phyloP scores from a whole-genome alignment of 2,888 invertebrate genomes.

The Himalopsyche japonica region DNA sequence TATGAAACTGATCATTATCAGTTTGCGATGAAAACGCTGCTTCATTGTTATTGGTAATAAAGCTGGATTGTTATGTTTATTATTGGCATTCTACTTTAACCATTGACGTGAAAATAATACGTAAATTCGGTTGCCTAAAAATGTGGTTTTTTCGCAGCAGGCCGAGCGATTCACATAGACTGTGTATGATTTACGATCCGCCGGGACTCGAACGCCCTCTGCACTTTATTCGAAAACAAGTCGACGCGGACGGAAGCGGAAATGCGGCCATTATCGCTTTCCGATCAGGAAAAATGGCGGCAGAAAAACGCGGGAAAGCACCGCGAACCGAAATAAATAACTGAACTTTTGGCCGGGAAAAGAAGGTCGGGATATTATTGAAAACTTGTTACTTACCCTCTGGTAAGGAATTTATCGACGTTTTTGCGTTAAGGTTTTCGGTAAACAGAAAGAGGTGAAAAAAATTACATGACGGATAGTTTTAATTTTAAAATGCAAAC shows the following conservation, averaged over 20 bases:
- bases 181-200: conserved; percentile 1
- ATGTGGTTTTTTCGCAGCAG: neutral
- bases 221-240: conserved; percentile 25
- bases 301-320: neutral
- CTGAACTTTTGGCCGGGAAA: neutral
- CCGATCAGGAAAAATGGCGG: conserved; percentile 18
- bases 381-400: neutral
- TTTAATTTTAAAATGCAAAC: neutral
- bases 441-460: neutral
- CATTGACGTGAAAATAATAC: too few species aligned
- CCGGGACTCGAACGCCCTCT: neutral
- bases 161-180: neutral
- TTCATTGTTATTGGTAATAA: too few species aligned
- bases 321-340: neutral
- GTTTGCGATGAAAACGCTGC: too few species aligned
- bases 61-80: too few species aligned
- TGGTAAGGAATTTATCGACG: neutral
- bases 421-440: neutral
- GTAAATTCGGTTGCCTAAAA: neutral
- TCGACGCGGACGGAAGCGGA: conserved; percentile 12
- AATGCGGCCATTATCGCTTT: conserved; percentile 17
- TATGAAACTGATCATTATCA: too few species aligned
- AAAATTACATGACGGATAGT: neutral
- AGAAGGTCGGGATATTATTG: conserved; percentile 2
- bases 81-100: too few species aligned